Evolutionary conservation across 2,797 vertebrate species (phyloP), one percentile per base, ranked within the genome.

Genomic region (Myotis daubentonii): DNA sequence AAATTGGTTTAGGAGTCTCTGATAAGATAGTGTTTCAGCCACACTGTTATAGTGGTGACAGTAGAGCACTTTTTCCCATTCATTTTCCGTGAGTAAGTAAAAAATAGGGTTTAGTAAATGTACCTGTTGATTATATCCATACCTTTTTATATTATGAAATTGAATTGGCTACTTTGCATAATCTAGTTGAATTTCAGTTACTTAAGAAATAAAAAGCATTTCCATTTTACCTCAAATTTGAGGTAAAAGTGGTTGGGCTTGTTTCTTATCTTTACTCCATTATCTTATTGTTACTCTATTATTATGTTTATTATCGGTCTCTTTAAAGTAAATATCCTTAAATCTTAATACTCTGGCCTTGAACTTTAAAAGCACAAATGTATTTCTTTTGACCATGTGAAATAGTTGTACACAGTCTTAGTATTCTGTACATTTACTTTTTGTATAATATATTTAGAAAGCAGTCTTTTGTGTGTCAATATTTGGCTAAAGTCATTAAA

Each of bases 301-400:
- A 51, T 44, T 88, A 81, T 62, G 22, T 78, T 87, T 93, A 90
- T 36, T 91, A 38, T 25, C 41, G 2, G 8, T 78, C 47, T 60
- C 72, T 89, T 87, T 78, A 85, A 92, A 87, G 55, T 94, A 68
- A 68, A 62, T 74, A 70, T 22, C n/a, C 62, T 84, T 94, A 60
- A 85, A 65, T 85, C 13, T 95, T 70, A 85, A 84, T 36, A 19
- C 5, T 81, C 28, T 76, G n/a, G 16, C 25, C 41, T 68, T 85
- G 55, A 84, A 47, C 89, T 83, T 87, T 62, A 51, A 85, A 85
- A 94, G 13, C 16, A 44, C 38, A 94, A 38, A 30, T 83, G 3
- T 80, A 30, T 80, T 84, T 81, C 33, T 25, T 75, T 93, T 79
- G 38, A 66, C 38, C 47, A 30, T 44, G 5, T 66, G 41, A 68